Evolutionary conservation across 2,888 invertebrate genomes (phyloP).

Genomic region (Neuroscelio doddi): DNA sequence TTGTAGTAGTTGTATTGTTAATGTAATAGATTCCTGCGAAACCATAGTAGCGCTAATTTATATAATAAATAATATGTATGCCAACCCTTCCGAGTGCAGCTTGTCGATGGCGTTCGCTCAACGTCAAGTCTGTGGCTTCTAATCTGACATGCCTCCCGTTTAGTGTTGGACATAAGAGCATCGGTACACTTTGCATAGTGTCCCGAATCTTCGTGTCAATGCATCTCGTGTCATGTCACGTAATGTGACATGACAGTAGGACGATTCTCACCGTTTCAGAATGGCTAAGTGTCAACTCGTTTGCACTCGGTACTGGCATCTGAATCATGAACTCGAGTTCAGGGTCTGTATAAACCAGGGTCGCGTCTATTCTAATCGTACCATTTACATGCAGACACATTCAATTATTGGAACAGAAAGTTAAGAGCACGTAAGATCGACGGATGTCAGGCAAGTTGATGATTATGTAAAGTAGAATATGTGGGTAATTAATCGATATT

Average conservation of each 20-base stretch:
- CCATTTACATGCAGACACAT: constrained; percentile 35
- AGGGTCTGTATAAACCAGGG: constrained; percentile 45
- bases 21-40: constrained; percentile 65
- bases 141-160: constrained; percentile 63
- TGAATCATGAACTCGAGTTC: constrained; percentile 33
- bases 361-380: constrained; percentile 36
- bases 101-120: constrained; percentile 49
- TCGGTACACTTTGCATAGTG: constrained; percentile 39
- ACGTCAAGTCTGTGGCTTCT: constrained; percentile 68
- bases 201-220: constrained; percentile 40
- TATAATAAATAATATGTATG: constrained; percentile 70
- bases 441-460: constrained; percentile 5
- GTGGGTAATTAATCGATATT: too few relatives aligned
- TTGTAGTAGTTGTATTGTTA: constrained; percentile 64
- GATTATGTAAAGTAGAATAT: background rate
- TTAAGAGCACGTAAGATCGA: background rate
- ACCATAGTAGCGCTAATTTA: constrained; percentile 65
- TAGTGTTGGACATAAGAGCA: constrained; percentile 43
- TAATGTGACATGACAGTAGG: constrained; percentile 41
- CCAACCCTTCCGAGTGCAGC: constrained; percentile 51
- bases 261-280: constrained; percentile 44
- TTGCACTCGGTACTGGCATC: constrained; percentile 24
- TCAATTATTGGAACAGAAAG: constrained; percentile 12
- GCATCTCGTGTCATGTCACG: constrained; percentile 21
- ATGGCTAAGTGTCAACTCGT: constrained; percentile 46